Conservation (phyloP, 2,113 vertebrate genomes). For the Indri indri region DNA sequence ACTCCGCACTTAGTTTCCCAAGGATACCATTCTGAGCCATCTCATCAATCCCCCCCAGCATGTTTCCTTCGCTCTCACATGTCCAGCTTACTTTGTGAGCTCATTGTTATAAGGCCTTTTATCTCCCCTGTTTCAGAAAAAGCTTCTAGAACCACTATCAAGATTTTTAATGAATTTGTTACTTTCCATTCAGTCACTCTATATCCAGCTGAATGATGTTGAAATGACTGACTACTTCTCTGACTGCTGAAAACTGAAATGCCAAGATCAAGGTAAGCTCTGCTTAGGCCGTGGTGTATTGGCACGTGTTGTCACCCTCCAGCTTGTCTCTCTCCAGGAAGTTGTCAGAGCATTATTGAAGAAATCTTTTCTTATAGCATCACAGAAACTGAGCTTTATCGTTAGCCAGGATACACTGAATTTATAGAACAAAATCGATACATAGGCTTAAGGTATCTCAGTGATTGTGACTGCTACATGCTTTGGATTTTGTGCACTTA, state of each 20-base stretch:
- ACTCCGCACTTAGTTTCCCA: not conserved
- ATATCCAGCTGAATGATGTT: not conserved
- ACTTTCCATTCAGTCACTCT: conserved; percentile 54
- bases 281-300: not conserved
- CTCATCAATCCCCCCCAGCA: not conserved
- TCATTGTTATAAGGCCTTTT: conserved; percentile 46
- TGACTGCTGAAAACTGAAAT: not conserved
- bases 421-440: not conserved
- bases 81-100: conserved; percentile 49
- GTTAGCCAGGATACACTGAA: not conserved
- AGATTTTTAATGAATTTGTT: conserved; percentile 53
- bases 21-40: not conserved
- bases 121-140: conserved; percentile 47
- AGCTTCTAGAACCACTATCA: conserved; percentile 40
- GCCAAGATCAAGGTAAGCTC: conserved; percentile 14
- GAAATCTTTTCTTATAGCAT: not conserved
- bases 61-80: not conserved
- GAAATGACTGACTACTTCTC: conserved; percentile 2
- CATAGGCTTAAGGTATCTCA: not conserved
- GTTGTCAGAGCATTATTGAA: not conserved
- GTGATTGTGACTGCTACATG: not conserved
- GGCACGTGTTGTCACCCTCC: not conserved
- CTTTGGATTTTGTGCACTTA: not conserved
- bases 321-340: not conserved
- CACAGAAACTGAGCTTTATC: not conserved